Base-by-base conservation (phyloP, 2,797 vertebrate genomes). In the Enteromius argenteus region DNA sequence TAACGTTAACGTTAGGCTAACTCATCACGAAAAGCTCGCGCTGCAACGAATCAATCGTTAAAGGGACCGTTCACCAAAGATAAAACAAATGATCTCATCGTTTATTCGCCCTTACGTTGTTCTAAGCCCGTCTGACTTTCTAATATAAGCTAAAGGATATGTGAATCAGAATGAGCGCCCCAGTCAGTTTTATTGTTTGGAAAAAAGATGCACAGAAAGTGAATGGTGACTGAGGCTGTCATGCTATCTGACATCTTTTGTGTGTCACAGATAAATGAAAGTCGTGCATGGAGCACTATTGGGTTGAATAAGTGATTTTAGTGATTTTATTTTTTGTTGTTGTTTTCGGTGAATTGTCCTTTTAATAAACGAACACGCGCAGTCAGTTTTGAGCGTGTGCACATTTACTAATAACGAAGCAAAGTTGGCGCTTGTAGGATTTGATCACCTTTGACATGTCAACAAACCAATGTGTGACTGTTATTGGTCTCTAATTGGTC, bases 401-500 rank as follows among this genome's bases (percentile, higher is more conserved):
- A 17, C 39, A 46, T 72, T 62, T 11, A 35, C 19, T 3, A 62
- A 73, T 81, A 81, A 49, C 17, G 11, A 51, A 39, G 5, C 13
- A 15, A 32, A 66, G 15, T 53, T 64, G 30, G 15, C 71, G 35
- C n/a, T 37, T 62, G 60, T 8, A 23, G 6, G 10, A 51, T 83
- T 27, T 51, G 68, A 39, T 81, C 14, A 23, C 27, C 8, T 66
- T 49, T 82, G 80, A 15, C 58, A 75, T 76, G 81, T 83, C 60
- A 83, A 67, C 81, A 76, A 66, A 75, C 51, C 67, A 74, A 73
- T 23, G 77, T 80, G 84, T 64, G 80, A 35, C 46, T 23, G 21
- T 42, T 80, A 37, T 86, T 85, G 60, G 58, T 49, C 73, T 82
- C 69, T 79, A 56, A 82, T 79, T 72, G 80, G 75, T 67, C 75